Percentiles rank a stretch among this genome's conserved stretches.
phyloP scores from a whole-genome alignment of 1,140 invertebrate species.

The Drosophila kanapiae region DNA sequence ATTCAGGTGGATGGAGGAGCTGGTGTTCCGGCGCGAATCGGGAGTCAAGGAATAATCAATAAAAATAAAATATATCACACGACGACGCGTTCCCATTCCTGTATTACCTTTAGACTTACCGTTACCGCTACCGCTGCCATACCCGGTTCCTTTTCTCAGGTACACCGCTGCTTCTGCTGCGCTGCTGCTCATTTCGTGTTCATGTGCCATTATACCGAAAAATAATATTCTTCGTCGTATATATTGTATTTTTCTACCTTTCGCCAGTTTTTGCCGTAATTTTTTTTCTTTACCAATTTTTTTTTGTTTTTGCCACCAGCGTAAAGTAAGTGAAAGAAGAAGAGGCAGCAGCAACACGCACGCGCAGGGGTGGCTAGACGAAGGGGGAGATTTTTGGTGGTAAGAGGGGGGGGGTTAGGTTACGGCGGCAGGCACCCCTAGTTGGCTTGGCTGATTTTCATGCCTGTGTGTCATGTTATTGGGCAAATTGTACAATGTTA shows the following conservation, averaged over 20 bases:
- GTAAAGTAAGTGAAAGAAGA: conserved; percentile 60
- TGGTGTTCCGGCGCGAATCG: conserved; percentile 24
- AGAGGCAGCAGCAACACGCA: conserved; percentile 61
- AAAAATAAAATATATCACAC: conserved; percentile 84
- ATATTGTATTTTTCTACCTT: conserved; percentile 44
- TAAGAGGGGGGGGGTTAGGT: background rate
- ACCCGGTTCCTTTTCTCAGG: conserved; percentile 25
- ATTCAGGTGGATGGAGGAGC: background rate
- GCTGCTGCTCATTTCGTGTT: conserved; percentile 78
- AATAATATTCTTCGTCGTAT: conserved; percentile 71
- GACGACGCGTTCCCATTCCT: conserved; percentile 37
- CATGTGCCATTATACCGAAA: conserved; percentile 81
- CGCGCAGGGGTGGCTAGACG: conserved; percentile 66
- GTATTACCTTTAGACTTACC: conserved; percentile 18
- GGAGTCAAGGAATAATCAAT: conserved; percentile 75
- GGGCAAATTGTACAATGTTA: conserved; percentile 81
- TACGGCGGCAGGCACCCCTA: conserved; percentile 58
- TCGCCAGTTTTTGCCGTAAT: conserved; percentile 63
- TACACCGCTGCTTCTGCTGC: conserved; percentile 34
- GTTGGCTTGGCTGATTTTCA: conserved; percentile 68
- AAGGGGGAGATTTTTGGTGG: background rate
- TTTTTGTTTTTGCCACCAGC: conserved; percentile 63
- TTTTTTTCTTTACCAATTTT: conserved; percentile 37
- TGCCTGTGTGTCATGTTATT: conserved; percentile 77
- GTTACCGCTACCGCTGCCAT: conserved; percentile 24